Conservation (phyloP, 2,113 vertebrate species). For the Heterocephalus glaber region DNA sequence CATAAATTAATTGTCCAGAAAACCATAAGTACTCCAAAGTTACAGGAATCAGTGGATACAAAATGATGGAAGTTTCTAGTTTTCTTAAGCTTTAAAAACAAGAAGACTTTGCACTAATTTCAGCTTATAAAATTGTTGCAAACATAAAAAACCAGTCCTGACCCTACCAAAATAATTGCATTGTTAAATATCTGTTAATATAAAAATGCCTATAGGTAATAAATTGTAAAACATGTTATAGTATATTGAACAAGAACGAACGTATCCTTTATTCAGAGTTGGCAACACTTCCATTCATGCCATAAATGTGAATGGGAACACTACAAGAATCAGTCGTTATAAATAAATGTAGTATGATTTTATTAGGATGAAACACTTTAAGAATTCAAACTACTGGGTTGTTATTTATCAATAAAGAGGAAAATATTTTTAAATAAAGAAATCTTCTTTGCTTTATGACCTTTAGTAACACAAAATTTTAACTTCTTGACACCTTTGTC, state of each 20-base stretch:
- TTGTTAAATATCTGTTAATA: slow-evolving; percentile 66
- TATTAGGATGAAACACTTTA: slow-evolving; percentile 9
- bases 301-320: slow-evolving; percentile 64
- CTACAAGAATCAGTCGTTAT: slow-evolving; percentile 60
- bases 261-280: slow-evolving; percentile 63
- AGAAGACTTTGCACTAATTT: slow-evolving; percentile 39
- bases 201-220: slow-evolving; percentile 59
- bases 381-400: background rate
- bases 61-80: background rate
- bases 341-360: slow-evolving; percentile 56
- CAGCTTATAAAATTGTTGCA: slow-evolving; percentile 44
- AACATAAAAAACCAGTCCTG: slow-evolving; percentile 48
- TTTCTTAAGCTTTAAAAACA: slow-evolving; percentile 21
- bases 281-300: slow-evolving; percentile 66
- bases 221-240: slow-evolving; percentile 56
- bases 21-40: background rate
- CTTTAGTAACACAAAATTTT: background rate
- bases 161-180: slow-evolving; percentile 48
- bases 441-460: background rate
- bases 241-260: slow-evolving; percentile 45
- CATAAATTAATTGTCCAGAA: slow-evolving; percentile 52
- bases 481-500: background rate
- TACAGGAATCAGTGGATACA: slow-evolving; percentile 56
- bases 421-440: background rate
- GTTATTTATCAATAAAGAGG: background rate